Percentiles rank a stretch among this genome's conserved stretches.
phyloP scores from a whole-genome alignment of 2,113 vertebrate genomes.

The Anarrhichthys ocellatus region DNA sequence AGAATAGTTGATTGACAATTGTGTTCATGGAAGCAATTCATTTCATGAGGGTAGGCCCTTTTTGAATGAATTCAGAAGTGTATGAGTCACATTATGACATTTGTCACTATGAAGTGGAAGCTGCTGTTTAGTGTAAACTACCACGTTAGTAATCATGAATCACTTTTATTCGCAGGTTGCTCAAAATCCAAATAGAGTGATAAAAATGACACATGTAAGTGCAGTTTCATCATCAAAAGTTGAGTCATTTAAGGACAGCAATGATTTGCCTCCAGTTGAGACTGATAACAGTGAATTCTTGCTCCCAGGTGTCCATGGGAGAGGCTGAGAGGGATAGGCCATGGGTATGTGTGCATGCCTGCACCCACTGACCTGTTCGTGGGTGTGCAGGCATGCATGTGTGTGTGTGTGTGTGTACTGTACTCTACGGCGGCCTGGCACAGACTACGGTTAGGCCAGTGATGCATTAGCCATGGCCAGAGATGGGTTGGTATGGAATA shows the following conservation, averaged over 20 bases:
- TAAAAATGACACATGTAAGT: not conserved
- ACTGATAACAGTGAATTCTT: conserved; percentile 47
- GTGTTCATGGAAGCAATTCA: conserved; percentile 54
- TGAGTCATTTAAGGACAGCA: conserved; percentile 31
- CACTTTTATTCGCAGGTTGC: conserved; percentile 10
- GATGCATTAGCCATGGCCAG: conserved; percentile 72
- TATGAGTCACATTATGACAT: conserved; percentile 8
- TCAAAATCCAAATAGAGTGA: conserved; percentile 10
- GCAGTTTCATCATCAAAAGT: conserved; percentile 18
- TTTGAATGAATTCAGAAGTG: conserved; percentile 33
- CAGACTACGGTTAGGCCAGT: conserved; percentile 59
- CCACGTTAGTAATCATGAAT: conserved; percentile 6
- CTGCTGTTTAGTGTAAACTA: conserved; percentile 32
- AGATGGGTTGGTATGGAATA: conserved; percentile 77
- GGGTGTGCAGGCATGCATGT: not conserved
- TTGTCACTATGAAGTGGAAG: conserved; percentile 25
- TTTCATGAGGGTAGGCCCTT: conserved; percentile 25
- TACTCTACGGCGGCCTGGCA: conserved; percentile 53
- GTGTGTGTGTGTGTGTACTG: conserved; percentile 20
- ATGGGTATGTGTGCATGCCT: conserved; percentile 62
- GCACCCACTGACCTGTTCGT: conserved; percentile 61
- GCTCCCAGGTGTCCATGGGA: conserved; percentile 62
- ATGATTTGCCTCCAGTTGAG: conserved; percentile 29
- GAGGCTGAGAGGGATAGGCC: conserved; percentile 55
- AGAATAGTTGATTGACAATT: conserved; percentile 61